A percentile compares a stretch with the other conserved stretches of the same genome.
phyloP scores from a whole-genome alignment of 1,140 invertebrate genomes.

The Trichomalopsis sarcophagae region DNA sequence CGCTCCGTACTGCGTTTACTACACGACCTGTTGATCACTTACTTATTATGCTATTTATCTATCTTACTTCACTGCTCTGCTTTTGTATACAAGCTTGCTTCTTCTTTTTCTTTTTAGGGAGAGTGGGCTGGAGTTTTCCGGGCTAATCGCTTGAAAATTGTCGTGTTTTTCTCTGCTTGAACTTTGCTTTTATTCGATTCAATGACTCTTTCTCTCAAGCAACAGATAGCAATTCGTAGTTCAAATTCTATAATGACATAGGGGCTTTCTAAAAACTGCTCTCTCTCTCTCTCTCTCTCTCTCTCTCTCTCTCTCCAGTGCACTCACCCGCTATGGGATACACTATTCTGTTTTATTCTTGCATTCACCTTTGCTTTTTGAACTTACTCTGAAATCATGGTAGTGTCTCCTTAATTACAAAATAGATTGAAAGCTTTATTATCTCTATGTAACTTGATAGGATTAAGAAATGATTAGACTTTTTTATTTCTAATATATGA shows the following conservation, averaged over 20 bases:
- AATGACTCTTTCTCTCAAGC: background rate
- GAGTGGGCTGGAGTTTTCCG: background rate
- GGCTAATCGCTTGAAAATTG: background rate
- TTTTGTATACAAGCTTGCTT: background rate
- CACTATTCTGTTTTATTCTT: background rate
- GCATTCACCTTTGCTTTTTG: background rate
- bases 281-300: background rate
- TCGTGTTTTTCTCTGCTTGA: background rate
- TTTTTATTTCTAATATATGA: background rate
- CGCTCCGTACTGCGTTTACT: constrained; percentile 50
- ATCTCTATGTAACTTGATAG: background rate
- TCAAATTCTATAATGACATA: background rate
- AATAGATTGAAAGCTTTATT: background rate
- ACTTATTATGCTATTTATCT: background rate
- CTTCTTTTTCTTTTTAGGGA: constrained; percentile 27
- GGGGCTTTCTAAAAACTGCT: background rate
- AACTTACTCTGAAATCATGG: background rate
- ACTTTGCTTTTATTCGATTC: background rate
- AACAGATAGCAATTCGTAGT: background rate
- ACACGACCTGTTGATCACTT: constrained; percentile 27
- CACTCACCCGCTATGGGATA: background rate
- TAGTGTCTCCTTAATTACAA: background rate
- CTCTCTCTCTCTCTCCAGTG: background rate
- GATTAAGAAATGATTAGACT: background rate
- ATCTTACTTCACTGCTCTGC: background rate